A percentile compares a stretch with the other conserved stretches of the same genome.
Conservation (phyloP, 2,797 vertebrate genomes). For the Spinibarbus caldwelli region DNA sequence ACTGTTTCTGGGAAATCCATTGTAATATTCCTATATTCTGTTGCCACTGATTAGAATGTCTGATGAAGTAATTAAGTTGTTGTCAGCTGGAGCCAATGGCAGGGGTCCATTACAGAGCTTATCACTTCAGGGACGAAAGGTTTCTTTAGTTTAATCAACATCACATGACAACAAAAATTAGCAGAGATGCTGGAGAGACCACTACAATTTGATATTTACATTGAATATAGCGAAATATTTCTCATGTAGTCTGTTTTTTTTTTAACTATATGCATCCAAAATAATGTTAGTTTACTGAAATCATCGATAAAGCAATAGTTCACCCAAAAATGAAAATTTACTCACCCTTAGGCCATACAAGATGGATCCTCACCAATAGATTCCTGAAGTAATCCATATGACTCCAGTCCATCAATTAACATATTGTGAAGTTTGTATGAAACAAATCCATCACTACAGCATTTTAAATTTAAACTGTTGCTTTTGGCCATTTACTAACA, state of each 20-base stretch:
- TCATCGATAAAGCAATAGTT: not conserved
- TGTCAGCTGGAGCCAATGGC: conserved; percentile 22
- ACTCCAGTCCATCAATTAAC: too few relatives aligned
- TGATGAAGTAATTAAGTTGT: conserved; percentile 57
- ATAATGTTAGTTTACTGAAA: not conserved
- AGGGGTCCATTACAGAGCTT: conserved; percentile 25
- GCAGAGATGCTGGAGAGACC: not conserved
- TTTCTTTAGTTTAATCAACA: conserved; percentile 14
- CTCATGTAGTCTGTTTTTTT: not conserved
- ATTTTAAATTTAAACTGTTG: too few relatives aligned
- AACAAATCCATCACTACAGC: too few relatives aligned
- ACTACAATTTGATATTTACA: not conserved
- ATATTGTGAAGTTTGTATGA: too few relatives aligned
- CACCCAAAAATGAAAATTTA: too few relatives aligned
- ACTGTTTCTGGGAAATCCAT: conserved; percentile 54
- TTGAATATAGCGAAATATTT: not conserved
- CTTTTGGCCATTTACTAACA: too few relatives aligned
- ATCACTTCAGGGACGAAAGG: conserved; percentile 25
- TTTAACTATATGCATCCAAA: not conserved
- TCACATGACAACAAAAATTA: not conserved
- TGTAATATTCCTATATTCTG: conserved; percentile 39
- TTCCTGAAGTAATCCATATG: too few relatives aligned
- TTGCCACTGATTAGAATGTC: conserved; percentile 57
- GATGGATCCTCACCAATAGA: too few relatives aligned
- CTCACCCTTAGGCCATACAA: not conserved